These are phyloP conservation scores for Camarhynchus parvulus DNA, from an alignment of 2,113 vertebrate species.

Conservation along the genomic window DNA sequence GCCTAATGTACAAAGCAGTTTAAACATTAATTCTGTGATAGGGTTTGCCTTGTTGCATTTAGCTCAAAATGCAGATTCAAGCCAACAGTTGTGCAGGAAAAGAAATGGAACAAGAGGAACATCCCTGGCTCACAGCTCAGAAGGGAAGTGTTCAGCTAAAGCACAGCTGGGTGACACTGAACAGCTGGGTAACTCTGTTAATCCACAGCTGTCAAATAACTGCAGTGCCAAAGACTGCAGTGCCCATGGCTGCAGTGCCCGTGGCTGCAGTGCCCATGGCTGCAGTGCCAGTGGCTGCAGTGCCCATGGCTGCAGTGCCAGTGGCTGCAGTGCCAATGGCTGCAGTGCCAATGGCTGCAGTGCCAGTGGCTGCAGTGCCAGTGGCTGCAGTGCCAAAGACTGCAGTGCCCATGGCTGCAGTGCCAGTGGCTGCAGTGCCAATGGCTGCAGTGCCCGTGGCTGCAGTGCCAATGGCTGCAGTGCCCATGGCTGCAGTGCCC, in stretches of 20 bases:
- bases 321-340: rapidly evolving
- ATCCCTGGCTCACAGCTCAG: background rate
- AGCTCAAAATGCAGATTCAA: background rate
- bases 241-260: background rate
- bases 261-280: rapidly evolving
- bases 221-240: background rate
- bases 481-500: too few relatives aligned
- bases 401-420: too few relatives aligned
- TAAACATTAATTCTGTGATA: background rate
- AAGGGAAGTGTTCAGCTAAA: background rate
- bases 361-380: background rate
- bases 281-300: background rate
- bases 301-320: background rate
- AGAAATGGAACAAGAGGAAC: background rate
- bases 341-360: too few relatives aligned
- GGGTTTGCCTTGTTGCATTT: background rate
- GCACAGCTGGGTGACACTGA: background rate
- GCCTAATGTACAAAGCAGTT: background rate
- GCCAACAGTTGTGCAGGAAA: background rate
- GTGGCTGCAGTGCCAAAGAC: too few relatives aligned
- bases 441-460: too few relatives aligned
- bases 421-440: background rate
- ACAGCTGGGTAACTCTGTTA: background rate
- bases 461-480: background rate
- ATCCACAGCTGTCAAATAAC: background rate